Base-by-base conservation (phyloP, 2,113 vertebrate genomes). In the Cathartes aura region DNA sequence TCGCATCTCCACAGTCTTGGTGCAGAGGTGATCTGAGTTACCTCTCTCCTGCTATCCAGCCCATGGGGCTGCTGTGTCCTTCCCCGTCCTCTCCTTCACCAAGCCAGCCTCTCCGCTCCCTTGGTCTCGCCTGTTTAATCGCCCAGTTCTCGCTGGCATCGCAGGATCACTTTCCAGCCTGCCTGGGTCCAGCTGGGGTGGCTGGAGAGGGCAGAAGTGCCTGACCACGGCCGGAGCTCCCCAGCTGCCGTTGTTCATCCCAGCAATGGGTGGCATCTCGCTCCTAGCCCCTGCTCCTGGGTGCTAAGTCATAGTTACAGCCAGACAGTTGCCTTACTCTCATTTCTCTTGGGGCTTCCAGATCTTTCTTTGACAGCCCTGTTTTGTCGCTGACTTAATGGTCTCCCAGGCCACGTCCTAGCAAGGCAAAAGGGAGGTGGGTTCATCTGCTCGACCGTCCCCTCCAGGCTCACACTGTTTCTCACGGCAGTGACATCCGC, bases 401-500 rank as follows among this genome's bases (percentile, higher is more conserved):
- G 56, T 55, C 58, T 81, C 80, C 43, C 45, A 87, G 83, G 72
- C 56, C 72, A 72, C 8, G 0, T 87, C 71, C 56, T 29, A 55
- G 66, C 47, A n/a, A 76, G 80, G 58, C 34, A 45, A 36, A 85
- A 71, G 47, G 50, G 79, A 74, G 56, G 55, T 70, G 80, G 64
- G 42, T 36, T 85, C 82, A 4, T 66, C 4, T 23, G 15, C 79
- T 82, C 3, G 2, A 2, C 43, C 12, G 6, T 83, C 59, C 72
- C 76, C 87, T 72, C 59, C 76, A 24, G 62, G 76, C 55, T 76
- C 17, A 5, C 4, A 1, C 53, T 59, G 71, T 85, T 34, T 18
- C 74, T 79, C 68, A 3, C 1, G 0, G 64, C 0, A 1, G 47
- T 38, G 79, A 38, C 58, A 75, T 45, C 79, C 2, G 0, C 64